Conservation (phyloP, 2,113 vertebrate genomes). For the Anarhynchus alexandrinus region DNA sequence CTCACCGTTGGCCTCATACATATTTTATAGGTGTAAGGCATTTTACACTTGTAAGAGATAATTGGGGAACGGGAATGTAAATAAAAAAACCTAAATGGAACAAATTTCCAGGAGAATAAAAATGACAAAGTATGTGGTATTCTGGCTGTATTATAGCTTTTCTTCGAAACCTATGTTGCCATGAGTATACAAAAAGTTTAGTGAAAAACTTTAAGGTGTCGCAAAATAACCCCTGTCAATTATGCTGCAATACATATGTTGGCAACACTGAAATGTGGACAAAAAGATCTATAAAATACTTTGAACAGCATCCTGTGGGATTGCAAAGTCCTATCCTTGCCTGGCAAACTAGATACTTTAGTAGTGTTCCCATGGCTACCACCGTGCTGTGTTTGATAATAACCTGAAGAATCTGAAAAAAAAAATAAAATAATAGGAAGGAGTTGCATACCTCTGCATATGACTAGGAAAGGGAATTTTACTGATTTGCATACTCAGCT, state of each 20-base stretch:
- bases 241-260: neutral
- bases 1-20: neutral
- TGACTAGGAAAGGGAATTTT: neutral
- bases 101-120: neutral
- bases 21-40: neutral
- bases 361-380: slow-evolving; percentile 28
- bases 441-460: neutral
- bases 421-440: neutral
- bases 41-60: neutral
- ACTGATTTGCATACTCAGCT: slow-evolving; percentile 1
- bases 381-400: neutral
- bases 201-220: neutral
- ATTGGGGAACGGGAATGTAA: neutral
- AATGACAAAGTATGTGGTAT: neutral
- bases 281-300: neutral
- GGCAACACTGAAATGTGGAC: neutral
- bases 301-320: neutral
- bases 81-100: neutral
- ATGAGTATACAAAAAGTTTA: neutral
- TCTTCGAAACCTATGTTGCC: neutral
- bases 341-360: slow-evolving; percentile 24
- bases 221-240: neutral
- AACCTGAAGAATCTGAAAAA: neutral
- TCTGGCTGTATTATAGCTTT: neutral
- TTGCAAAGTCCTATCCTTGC: neutral